Percentiles rank a stretch among this genome's conserved stretches.
phyloP scores from a whole-genome alignment of 2,113 vertebrate species.

The Corydoras sp. region DNA sequence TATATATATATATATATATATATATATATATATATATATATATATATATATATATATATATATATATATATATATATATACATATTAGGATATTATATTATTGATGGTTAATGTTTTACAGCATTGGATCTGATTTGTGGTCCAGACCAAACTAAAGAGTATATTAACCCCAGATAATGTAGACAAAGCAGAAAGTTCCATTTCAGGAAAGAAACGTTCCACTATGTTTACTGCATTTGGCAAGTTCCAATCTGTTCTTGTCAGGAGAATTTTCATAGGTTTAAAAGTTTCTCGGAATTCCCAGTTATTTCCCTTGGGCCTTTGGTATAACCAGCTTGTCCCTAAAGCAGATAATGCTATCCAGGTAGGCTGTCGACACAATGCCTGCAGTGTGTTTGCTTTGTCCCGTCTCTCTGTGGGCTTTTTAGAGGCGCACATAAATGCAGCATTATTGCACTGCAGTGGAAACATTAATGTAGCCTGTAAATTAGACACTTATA shows the following conservation, averaged over 20 bases:
- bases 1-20: too few relatives aligned
- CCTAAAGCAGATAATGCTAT: slow-evolving; percentile 41
- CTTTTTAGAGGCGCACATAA: slow-evolving; percentile 40
- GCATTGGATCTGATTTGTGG: background rate
- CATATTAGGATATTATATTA: too few relatives aligned
- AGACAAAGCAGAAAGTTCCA: background rate
- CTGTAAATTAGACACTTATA: slow-evolving; percentile 60
- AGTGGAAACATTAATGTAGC: slow-evolving; percentile 63
- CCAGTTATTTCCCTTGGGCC: slow-evolving; percentile 20
- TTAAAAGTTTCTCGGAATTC: slow-evolving; percentile 26
- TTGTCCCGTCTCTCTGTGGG: slow-evolving; percentile 20
- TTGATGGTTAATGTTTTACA: too few relatives aligned
- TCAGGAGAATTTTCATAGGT: slow-evolving; percentile 2
- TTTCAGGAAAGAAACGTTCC: slow-evolving; percentile 1
- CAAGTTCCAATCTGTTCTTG: slow-evolving; percentile 18
- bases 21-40: too few relatives aligned
- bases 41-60: too few relatives aligned
- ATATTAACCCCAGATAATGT: background rate
- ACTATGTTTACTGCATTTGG: slow-evolving; percentile 10
- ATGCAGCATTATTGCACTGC: slow-evolving; percentile 58
- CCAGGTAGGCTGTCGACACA: slow-evolving; percentile 36
- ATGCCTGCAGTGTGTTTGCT: slow-evolving; percentile 25
- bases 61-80: too few relatives aligned
- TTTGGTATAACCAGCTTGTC: slow-evolving; percentile 29
- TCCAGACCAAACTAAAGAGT: background rate